phyloP scores from a whole-genome alignment of 2,113 vertebrate genomes.

The Platichthys flesus region DNA sequence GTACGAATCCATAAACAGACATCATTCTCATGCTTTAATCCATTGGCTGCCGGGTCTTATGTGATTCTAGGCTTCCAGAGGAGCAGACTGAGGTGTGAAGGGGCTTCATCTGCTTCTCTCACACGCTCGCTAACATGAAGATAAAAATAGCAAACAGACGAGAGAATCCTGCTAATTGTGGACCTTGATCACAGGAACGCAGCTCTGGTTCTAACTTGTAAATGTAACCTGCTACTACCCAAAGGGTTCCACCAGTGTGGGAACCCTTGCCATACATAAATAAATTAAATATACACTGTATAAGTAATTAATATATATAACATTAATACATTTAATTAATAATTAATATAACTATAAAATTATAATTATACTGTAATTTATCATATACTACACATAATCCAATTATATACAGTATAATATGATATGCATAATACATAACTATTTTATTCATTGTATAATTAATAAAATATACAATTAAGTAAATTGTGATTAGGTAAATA shows the following conservation, averaged over 20 bases:
- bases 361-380: neutral
- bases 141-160: constrained; percentile 58
- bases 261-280: neutral
- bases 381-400: neutral
- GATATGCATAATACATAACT: no score
- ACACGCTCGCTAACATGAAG: constrained; percentile 37
- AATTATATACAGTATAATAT: no score
- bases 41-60: neutral
- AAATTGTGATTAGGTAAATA: no score
- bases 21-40: neutral
- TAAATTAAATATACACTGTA: neutral
- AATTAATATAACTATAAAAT: neutral
- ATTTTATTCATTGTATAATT: no score
- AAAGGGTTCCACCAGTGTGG: constrained; percentile 17
- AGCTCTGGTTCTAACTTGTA: constrained; percentile 21
- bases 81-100: constrained; percentile 63
- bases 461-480: no score
- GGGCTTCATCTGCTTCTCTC: constrained; percentile 69
- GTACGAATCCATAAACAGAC: neutral
- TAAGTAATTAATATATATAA: neutral
- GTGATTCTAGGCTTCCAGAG: constrained; percentile 22
- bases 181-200: constrained; percentile 18
- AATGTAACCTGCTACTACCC: constrained; percentile 26
- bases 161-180: constrained; percentile 62
- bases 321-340: neutral